phyloP scores from a whole-genome alignment of 2,113 vertebrate genomes.

The Dicrurus megarhynchus region DNA sequence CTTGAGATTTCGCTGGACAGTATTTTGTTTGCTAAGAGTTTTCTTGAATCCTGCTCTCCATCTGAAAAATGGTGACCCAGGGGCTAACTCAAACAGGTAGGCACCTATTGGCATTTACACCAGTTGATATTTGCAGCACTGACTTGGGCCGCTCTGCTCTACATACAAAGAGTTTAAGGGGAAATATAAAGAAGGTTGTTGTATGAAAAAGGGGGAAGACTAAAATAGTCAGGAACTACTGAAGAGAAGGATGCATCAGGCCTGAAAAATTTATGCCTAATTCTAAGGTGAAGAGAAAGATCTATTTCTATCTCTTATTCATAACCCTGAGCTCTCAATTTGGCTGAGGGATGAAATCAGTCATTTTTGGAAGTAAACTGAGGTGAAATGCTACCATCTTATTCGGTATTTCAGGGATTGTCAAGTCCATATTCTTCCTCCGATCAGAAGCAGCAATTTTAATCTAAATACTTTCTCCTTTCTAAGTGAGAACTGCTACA shows the following conservation, averaged over 20 bases:
- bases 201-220: neutral
- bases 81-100: neutral
- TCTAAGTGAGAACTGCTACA: neutral
- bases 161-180: neutral
- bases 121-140: neutral
- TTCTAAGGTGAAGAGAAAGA: slow-evolving; percentile 12
- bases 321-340: neutral
- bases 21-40: neutral
- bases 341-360: neutral
- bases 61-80: neutral
- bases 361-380: neutral
- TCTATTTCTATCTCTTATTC: slow-evolving; percentile 27
- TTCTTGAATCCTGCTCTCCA: neutral
- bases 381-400: neutral
- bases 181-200: neutral
- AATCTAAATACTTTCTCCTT: neutral
- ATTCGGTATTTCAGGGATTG: neutral
- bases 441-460: neutral
- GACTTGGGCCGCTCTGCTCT: neutral
- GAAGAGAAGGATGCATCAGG: neutral
- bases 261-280: slow-evolving; percentile 20
- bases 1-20: neutral
- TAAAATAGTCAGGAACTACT: neutral
- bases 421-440: neutral
- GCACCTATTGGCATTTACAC: neutral